A percentile compares a stretch with the other conserved stretches of the same genome.
Conservation (phyloP, 1,140 invertebrate genomes). For the Drosophila sulfurigaster region DNA sequence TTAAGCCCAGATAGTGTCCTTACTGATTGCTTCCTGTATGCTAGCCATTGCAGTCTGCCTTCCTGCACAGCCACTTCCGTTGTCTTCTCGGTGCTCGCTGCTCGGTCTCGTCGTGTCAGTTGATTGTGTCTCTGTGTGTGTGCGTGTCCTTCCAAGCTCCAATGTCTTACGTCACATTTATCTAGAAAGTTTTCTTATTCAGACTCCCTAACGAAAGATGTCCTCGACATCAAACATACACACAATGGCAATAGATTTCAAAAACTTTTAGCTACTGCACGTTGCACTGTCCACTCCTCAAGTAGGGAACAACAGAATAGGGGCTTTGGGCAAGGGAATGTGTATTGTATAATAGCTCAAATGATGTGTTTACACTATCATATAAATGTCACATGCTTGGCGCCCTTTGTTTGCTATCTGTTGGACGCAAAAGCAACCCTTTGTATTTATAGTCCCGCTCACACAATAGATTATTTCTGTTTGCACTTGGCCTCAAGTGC, state of each 20-base stretch:
- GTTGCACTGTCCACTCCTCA: constrained; percentile 15
- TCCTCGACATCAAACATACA: constrained; percentile 68
- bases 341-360: constrained; percentile 81
- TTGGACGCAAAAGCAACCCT: constrained; percentile 53
- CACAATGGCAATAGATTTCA: constrained; percentile 80
- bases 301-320: background rate
- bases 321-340: constrained; percentile 14
- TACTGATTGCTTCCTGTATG: constrained; percentile 79
- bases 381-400: constrained; percentile 82
- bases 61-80: constrained; percentile 40
- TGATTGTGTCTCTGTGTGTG: constrained; percentile 14
- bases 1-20: constrained; percentile 81
- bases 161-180: constrained; percentile 81
- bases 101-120: background rate
- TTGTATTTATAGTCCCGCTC: constrained; percentile 59
- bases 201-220: constrained; percentile 41
- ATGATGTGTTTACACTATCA: constrained; percentile 84
- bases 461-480: constrained; percentile 66
- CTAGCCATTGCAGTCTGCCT: constrained; percentile 46
- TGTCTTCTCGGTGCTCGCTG: constrained; percentile 13
- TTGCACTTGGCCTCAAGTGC: constrained; percentile 46
- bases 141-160: constrained; percentile 60
- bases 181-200: constrained; percentile 79
- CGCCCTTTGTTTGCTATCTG: constrained; percentile 72
- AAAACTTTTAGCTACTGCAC: constrained; percentile 68